Evolutionary conservation across 2,797 vertebrate genomes (phyloP).

Genomic region (Carapus acus): DNA sequence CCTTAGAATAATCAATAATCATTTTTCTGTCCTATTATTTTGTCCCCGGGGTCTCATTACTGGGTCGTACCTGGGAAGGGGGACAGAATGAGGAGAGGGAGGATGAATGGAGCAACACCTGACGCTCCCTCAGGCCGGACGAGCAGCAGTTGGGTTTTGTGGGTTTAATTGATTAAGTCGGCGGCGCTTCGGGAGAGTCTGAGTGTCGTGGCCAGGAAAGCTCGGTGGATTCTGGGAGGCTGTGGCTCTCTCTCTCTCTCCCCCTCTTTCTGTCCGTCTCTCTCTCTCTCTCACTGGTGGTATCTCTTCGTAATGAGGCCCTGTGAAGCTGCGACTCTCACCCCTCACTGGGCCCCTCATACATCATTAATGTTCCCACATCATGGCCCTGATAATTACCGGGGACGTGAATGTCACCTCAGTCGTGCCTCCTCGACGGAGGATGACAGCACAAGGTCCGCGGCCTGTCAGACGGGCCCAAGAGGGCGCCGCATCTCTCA

Average conservation of each 20-base stretch:
- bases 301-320: conserved; percentile 68
- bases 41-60: too few species aligned
- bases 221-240: conserved; percentile 34
- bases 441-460: conserved; percentile 65
- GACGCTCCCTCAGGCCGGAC: neutral
- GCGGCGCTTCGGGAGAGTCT: neutral
- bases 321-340: conserved; percentile 59
- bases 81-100: too few species aligned
- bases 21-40: too few species aligned
- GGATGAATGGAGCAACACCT: neutral
- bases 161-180: neutral
- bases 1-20: too few species aligned
- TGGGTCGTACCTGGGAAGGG: too few species aligned
- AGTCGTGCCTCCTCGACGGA: conserved; percentile 60
- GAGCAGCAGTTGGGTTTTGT: too few species aligned
- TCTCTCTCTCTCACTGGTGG: conserved; percentile 37
- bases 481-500: conserved; percentile 15
- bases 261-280: too few species aligned
- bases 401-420: conserved; percentile 74
- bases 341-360: conserved; percentile 71
- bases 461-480: conserved; percentile 52
- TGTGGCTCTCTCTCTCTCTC: conserved; percentile 42
- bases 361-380: conserved; percentile 78
- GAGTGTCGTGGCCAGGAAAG: neutral
- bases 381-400: conserved; percentile 76